phyloP scores from a whole-genome alignment of 2,113 vertebrate species.

The Atrichornis clamosus region DNA sequence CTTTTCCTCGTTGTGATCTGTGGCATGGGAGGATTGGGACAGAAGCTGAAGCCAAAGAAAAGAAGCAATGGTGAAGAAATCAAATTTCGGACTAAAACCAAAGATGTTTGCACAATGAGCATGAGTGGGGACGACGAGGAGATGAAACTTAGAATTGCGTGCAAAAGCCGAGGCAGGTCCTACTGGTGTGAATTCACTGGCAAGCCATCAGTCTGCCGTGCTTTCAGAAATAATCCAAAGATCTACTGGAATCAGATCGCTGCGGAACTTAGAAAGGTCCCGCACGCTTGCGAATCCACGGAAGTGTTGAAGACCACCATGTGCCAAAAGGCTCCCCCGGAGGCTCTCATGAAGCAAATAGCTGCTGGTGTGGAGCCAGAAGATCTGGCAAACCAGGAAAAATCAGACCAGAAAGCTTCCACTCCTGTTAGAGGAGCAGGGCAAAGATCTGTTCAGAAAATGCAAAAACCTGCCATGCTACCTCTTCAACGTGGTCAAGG shows the following conservation, averaged over 20 bases:
- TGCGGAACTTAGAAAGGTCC: constrained; percentile 70
- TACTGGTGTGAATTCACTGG: constrained; percentile 84
- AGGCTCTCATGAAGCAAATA: constrained; percentile 73
- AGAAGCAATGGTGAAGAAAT: constrained; percentile 73
- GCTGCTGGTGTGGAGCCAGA: constrained; percentile 63
- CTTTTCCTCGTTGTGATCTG: constrained; percentile 66
- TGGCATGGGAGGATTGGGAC: constrained; percentile 64
- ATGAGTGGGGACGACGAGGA: constrained; percentile 67
- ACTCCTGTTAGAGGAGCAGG: not conserved
- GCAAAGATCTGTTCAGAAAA: not conserved
- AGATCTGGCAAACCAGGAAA: not conserved
- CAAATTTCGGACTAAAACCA: constrained; percentile 74
- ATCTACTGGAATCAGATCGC: constrained; percentile 82
- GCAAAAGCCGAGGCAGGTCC: constrained; percentile 45
- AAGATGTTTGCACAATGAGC: constrained; percentile 74
- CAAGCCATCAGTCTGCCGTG: constrained; percentile 71
- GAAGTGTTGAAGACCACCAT: constrained; percentile 71
- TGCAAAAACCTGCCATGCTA: not conserved
- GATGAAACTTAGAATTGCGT: constrained; percentile 70
- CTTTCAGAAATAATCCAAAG: constrained; percentile 77
- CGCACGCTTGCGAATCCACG: constrained; percentile 70
- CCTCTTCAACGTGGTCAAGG: not conserved
- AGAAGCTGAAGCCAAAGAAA: constrained; percentile 63
- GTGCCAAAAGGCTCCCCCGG: constrained; percentile 75
- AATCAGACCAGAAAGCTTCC: not conserved